Percentiles rank a stretch among this genome's conserved stretches.
Conservation (phyloP, 1,140 invertebrate species). For the Drosophila equinoxialis region DNA sequence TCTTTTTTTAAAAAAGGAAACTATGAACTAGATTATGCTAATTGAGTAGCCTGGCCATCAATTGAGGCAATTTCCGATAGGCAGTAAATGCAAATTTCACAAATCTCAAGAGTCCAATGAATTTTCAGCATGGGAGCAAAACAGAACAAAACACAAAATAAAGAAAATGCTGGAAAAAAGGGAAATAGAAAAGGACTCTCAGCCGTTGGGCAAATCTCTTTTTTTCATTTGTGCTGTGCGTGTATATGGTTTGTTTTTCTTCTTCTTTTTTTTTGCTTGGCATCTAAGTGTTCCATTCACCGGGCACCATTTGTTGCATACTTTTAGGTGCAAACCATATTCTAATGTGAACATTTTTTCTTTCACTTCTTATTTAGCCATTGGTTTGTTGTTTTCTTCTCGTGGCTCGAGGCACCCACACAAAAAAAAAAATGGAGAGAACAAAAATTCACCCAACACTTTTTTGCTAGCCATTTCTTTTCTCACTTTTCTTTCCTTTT, state of each 20-base stretch:
- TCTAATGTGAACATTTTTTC: slow-evolving; percentile 21
- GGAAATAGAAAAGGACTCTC: not conserved
- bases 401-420: not conserved
- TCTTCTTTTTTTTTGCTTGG: not conserved
- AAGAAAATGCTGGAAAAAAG: not conserved
- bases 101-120: slow-evolving; percentile 19
- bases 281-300: not conserved
- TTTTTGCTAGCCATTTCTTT: slow-evolving; percentile 17
- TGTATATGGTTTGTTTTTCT: not conserved
- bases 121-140: not conserved
- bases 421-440: too few relatives aligned
- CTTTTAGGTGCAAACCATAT: slow-evolving; percentile 29
- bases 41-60: slow-evolving; percentile 33
- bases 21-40: slow-evolving; percentile 31
- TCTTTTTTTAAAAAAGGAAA: slow-evolving; percentile 23
- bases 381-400: not conserved
- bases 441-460: slow-evolving; percentile 13
- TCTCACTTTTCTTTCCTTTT: not conserved
- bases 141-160: not conserved
- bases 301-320: slow-evolving; percentile 24
- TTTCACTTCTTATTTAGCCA: not conserved
- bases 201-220: slow-evolving; percentile 10
- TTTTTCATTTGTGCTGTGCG: not conserved
- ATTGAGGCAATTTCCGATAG: not conserved
- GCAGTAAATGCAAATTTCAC: slow-evolving; percentile 14